Conservation (phyloP, 2,888 invertebrate genomes). For the Plagiodera versicolora region DNA sequence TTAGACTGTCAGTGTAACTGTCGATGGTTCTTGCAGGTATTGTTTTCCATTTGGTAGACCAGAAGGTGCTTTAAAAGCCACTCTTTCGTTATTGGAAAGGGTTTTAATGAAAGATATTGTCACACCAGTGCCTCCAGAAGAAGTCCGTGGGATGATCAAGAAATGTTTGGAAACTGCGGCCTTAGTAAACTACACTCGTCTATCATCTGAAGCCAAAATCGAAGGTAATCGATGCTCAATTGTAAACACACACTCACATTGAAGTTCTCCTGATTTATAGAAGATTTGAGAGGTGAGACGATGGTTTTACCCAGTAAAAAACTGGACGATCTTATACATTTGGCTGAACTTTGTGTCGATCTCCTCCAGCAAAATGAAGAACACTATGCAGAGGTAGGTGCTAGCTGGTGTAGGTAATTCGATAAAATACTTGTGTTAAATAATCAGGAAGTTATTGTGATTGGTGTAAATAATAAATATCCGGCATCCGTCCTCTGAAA, state of each 20-base stretch:
- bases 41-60: slow-evolving; percentile 99
- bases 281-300: slow-evolving; percentile 80
- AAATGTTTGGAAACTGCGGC: slow-evolving; percentile 98
- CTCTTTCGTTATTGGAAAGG: slow-evolving; percentile 91
- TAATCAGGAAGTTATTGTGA: not conserved
- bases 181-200: slow-evolving; percentile 92
- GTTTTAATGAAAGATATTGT: slow-evolving; percentile 99
- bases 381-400: slow-evolving; percentile 96
- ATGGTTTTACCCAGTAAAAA: slow-evolving; percentile 85
- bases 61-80: slow-evolving; percentile 96
- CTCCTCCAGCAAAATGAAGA: slow-evolving; percentile 99
- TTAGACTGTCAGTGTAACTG: too few species aligned
- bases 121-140: slow-evolving; percentile 93
- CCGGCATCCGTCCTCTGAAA: not conserved
- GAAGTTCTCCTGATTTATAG: slow-evolving; percentile 52
- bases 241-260: not conserved
- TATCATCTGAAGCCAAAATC: slow-evolving; percentile 96
- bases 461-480: not conserved
- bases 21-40: slow-evolving; percentile 62
- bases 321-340: slow-evolving; percentile 93
- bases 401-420: not conserved
- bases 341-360: slow-evolving; percentile 98
- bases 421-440: not conserved
- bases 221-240: slow-evolving; percentile 67
- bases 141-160: slow-evolving; percentile 94